These are phyloP conservation scores for Furcula furcula DNA, from an alignment of 2,888 invertebrate genomes.

Conservation along the genomic window DNA sequence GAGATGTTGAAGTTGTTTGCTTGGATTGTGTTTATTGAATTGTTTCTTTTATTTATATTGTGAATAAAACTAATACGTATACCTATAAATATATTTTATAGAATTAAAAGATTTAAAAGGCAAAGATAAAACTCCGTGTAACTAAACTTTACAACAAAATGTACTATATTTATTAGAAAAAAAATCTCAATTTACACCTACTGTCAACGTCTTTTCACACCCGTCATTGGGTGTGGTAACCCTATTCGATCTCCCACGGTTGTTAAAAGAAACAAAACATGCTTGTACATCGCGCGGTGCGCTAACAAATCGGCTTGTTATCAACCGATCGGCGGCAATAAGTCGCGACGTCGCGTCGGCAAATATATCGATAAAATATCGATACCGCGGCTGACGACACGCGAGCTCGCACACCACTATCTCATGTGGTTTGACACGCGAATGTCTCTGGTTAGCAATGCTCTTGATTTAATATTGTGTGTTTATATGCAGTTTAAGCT, in stretches of 20 bases:
- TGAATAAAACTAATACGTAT: no score
- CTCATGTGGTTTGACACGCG: conserved; percentile 44
- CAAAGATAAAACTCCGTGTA: no score
- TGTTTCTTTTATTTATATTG: no score
- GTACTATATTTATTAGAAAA: no score
- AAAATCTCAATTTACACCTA: conserved; percentile 9
- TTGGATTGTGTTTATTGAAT: no score
- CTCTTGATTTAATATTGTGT: conserved; percentile 34
- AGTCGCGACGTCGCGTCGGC: conserved; percentile 63
- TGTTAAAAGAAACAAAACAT: conserved; percentile 51
- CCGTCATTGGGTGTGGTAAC: conserved; percentile 29
- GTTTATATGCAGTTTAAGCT: conserved; percentile 6
- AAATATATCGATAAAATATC: conserved; percentile 65
- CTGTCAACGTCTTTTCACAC: conserved; percentile 24
- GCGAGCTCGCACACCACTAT: conserved; percentile 56
- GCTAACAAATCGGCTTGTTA: conserved; percentile 75
- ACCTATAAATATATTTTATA: no score
- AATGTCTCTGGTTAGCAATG: conserved; percentile 32
- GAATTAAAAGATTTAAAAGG: no score
- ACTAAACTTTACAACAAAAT: no score
- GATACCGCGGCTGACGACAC: conserved; percentile 54
- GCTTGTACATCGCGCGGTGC: conserved; percentile 33
- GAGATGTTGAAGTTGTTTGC: no score
- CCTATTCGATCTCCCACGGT: conserved; percentile 32
- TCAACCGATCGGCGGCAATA: conserved; percentile 66